Evolutionary conservation across 35 echinoderm and acorn worm species (phyloP), one percentile per base, ranked within the genome.

Genomic region (Ptychodera flava): DNA sequence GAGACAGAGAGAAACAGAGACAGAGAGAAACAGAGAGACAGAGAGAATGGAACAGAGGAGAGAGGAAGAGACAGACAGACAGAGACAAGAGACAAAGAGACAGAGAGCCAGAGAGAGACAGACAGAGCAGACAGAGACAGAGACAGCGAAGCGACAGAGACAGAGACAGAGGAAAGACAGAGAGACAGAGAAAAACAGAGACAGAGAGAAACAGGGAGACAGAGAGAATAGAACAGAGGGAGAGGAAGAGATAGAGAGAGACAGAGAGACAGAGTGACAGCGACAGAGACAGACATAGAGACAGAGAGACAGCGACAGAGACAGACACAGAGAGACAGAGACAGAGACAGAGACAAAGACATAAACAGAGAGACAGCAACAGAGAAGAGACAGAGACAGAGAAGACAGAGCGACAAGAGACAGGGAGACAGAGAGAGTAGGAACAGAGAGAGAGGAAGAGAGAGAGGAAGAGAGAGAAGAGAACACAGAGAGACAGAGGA

Each of bases 361-460:
- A n/a, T n/a, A n/a, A n/a, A n/a, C 35, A 16, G 30, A 81, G 79
- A 36, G 22, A 37, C 80, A 81, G 79, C 36, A 80, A 33, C 36
- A 31, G 79, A 82, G 29, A 33, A 83, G 12, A 77, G 75, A 76
- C 28, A 36, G 84, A 77, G 77, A 37, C 14, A 35, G 32, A 77
- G 35, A 37, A 36, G 53, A n/a, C 31, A 87, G 16, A 79, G 35
- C 29, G 78, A 81, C 14, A 79, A 2, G 1, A 36, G 12, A 0
- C 35, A 88, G 32, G 78, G 81, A 15, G 33, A 80, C 28, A n/a
- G n/a, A n/a, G n/a, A n/a, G n/a, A n/a, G n/a, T n/a, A n/a, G n/a
- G n/a, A n/a, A n/a, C n/a, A n/a, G 86, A 80, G 31, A 64, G 32
- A 36, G 29, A 78, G 31, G 86, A 87, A 36, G 86, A 29, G 32